Conservation (phyloP, 1,140 invertebrate species). For the Lordiphosa clarofinis region DNA sequence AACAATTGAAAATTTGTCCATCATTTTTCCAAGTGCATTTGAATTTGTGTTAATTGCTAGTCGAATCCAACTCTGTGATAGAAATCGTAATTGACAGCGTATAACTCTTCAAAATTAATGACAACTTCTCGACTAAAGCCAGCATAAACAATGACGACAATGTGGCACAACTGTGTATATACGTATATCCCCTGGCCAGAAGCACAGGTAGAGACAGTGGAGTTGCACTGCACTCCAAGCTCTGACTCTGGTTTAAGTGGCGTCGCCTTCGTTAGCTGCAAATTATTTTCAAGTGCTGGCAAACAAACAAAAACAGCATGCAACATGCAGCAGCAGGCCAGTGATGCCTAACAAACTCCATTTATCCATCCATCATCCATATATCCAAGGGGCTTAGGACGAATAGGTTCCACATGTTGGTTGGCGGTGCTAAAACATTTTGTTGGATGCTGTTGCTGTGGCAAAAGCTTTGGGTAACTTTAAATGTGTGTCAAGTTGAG, state of each 20-base stretch:
- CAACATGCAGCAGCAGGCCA: constrained; percentile 29
- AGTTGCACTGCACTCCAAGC: constrained; percentile 20
- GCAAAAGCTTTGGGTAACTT: constrained; percentile 42
- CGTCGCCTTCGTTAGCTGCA: constrained; percentile 68
- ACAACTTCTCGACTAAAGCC: constrained; percentile 22
- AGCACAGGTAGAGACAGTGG: background rate
- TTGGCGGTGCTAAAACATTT: constrained; percentile 24
- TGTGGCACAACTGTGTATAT: background rate
- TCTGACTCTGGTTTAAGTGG: constrained; percentile 43
- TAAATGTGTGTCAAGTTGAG: constrained; percentile 59
- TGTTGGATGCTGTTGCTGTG: constrained; percentile 48
- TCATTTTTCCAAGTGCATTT: constrained; percentile 1
- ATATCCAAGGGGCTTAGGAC: constrained; percentile 1
- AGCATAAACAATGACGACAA: no score
- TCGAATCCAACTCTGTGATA: constrained; percentile 18
- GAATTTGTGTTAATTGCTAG: constrained; percentile 23
- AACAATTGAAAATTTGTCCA: no score
- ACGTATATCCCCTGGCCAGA: background rate
- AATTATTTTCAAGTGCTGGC: constrained; percentile 68
- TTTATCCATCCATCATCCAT: constrained; percentile 1
- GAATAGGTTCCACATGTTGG: constrained; percentile 30
- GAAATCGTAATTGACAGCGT: constrained; percentile 19
- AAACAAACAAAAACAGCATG: constrained; percentile 26
- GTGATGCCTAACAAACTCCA: background rate
- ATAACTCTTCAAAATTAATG: constrained; percentile 32